A percentile compares a stretch with the other conserved stretches of the same genome.
These are phyloP conservation scores for Montipora sp. DNA, from an alignment of 64 coral and sea anemone species.

Conservation along the genomic window DNA sequence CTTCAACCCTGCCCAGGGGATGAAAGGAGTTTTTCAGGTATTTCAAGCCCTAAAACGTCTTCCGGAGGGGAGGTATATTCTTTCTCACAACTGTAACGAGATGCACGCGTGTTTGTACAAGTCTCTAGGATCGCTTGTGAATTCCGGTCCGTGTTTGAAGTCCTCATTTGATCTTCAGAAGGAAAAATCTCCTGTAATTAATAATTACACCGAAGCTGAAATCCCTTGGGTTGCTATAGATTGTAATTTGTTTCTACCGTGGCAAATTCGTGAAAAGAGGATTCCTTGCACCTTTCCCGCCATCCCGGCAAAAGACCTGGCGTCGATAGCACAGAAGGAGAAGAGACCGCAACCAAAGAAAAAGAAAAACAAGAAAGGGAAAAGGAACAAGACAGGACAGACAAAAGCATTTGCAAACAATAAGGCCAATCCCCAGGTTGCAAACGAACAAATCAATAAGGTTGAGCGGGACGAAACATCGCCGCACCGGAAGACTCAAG, in stretches of 20 bases:
- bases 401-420: not conserved
- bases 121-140: not conserved
- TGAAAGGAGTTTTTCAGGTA: constrained; percentile 84
- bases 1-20: constrained; percentile 75
- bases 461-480: not conserved
- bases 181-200: not conserved
- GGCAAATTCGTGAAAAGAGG: constrained; percentile 67
- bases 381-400: constrained; percentile 62
- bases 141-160: not conserved
- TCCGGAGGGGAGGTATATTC: constrained; percentile 25
- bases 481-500: not conserved
- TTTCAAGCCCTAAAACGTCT: constrained; percentile 58
- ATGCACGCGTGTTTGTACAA: constrained; percentile 89
- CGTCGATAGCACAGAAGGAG: not conserved
- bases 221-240: constrained; percentile 74
- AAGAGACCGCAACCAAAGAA: not conserved
- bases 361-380: constrained; percentile 67
- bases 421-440: not conserved
- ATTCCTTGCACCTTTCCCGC: constrained; percentile 87
- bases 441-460: not conserved
- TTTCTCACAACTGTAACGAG: constrained; percentile 67
- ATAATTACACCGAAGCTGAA: constrained; percentile 44
- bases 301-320: constrained; percentile 48
- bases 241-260: constrained; percentile 69
- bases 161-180: constrained; percentile 32